These are phyloP conservation scores for Gambelia wislizenii DNA, from an alignment of 2,797 vertebrate species.

Conservation along the genomic window DNA sequence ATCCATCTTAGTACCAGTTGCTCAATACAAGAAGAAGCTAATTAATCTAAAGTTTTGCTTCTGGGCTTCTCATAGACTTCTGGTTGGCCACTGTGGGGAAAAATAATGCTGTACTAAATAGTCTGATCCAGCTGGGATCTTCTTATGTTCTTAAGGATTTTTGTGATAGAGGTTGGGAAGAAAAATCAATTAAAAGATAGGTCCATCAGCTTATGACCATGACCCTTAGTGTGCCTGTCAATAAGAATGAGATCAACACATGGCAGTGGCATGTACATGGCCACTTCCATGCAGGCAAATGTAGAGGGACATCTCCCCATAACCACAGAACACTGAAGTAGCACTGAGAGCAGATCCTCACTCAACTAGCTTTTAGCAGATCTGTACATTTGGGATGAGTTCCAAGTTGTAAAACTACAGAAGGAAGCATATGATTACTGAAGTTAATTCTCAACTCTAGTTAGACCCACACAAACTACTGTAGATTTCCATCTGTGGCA, in stretches of 20 bases:
- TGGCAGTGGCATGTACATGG: not conserved
- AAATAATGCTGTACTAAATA: not conserved
- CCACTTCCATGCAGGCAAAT: not conserved
- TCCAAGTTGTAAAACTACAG: not conserved
- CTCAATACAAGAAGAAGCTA: not conserved
- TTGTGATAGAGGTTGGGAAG: not conserved
- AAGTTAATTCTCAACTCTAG: not conserved
- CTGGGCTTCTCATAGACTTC: not conserved
- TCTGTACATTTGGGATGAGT: not conserved
- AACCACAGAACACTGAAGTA: not conserved
- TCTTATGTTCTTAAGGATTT: not conserved
- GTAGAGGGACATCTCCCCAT: not conserved
- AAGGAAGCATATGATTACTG: not conserved
- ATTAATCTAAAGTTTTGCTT: not conserved
- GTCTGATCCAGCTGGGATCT: not conserved
- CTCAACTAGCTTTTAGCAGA: not conserved
- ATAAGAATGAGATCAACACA: constrained; percentile 21
- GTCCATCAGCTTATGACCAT: constrained; percentile 14
- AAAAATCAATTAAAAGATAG: not conserved
- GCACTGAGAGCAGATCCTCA: not conserved
- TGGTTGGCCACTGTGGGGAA: not conserved
- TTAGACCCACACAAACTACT: not conserved
- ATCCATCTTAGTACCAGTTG: not conserved
- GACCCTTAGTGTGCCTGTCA: constrained; percentile 4
- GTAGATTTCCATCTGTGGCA: not conserved